phyloP scores from a whole-genome alignment of 2,797 vertebrate species.

The Psittacula derbiana region DNA sequence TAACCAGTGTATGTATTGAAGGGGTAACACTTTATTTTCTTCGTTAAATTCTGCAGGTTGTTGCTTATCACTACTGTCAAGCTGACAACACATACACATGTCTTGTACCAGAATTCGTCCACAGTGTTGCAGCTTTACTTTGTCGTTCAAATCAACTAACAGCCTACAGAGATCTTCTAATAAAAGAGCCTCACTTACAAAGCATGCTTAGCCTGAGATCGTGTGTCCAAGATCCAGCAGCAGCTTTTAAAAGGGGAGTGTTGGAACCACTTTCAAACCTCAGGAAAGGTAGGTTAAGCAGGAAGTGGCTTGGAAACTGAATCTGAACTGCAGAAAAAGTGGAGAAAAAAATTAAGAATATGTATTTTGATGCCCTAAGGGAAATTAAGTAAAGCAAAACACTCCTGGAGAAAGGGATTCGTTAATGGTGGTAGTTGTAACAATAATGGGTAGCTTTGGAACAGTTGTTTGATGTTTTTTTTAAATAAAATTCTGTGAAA shows the following conservation, averaged over 20 bases:
- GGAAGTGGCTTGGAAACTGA: neutral
- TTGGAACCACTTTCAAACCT: conserved; percentile 88
- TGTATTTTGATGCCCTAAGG: neutral
- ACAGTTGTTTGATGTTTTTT: neutral
- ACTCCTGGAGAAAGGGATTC: neutral
- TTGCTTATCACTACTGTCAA: conserved; percentile 98
- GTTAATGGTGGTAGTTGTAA: neutral
- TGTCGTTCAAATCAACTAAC: conserved; percentile 88
- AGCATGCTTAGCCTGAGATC: conserved; percentile 95
- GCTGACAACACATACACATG: conserved; percentile 98
- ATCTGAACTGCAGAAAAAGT: neutral
- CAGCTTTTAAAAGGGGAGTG: conserved; percentile 90
- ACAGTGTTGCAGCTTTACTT: conserved; percentile 92
- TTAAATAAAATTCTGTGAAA: neutral
- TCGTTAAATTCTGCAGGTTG: conserved; percentile 78
- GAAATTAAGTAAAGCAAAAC: neutral
- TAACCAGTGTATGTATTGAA: neutral
- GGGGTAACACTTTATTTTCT: neutral
- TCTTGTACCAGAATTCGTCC: conserved; percentile 95
- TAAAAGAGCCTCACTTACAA: conserved; percentile 90
- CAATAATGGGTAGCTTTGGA: neutral
- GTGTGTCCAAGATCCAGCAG: conserved; percentile 93
- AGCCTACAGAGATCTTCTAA: conserved; percentile 90
- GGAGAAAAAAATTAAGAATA: neutral
- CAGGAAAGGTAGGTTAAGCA: conserved; percentile 82